Base-by-base conservation (phyloP, 1,140 invertebrate genomes). In the Polypedilum vanderplanki region DNA sequence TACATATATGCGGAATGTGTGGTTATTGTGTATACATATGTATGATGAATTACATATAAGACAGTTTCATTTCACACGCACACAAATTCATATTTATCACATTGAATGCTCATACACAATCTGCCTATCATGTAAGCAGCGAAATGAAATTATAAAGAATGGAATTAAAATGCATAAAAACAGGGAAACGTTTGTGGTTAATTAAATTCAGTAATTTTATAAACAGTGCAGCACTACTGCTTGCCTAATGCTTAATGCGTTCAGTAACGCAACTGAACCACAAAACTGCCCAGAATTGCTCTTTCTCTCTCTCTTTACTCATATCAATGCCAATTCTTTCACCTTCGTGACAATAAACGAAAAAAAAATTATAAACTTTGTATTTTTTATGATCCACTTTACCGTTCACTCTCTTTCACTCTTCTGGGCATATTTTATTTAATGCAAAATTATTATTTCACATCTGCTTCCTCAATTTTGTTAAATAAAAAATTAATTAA, bases 391-490 rank as follows among this genome's bases (percentile, higher is more conserved):
- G 65, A 70, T 70, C 20, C 17, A 70, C 17, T 70, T 70, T 70
- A 20, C 20, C 17, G 20, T 9, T 70, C 20, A 20, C 18, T n/a
- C 15, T 15, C 18, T 67, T 67, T n/a, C n/a, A n/a, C 24, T 33
- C 24, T 33, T 33, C 24, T 33, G 24, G 24, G 24, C 24, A 33
- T 46, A 12, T 57, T 57, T 20, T 7, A 20, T 70, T 70, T 18
- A 22, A 70, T 70, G 65, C 65, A 70, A 70, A 70, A 70, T 70
- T 18, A 70, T 70, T 70, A 5, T 70, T 70, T 70, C 20, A 18
- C 65, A 70, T 70, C 65, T 70, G 65, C 65, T 70, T 70, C 65
- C 65, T 70, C 65, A 70, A 70, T 70, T 70, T 70, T 70, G 65
- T 70, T 20, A 18, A 22, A 70, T 5, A 70, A 22, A 18, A 70